phyloP scores from a whole-genome alignment of 1,140 invertebrate genomes.

The Danaus plexippus region DNA sequence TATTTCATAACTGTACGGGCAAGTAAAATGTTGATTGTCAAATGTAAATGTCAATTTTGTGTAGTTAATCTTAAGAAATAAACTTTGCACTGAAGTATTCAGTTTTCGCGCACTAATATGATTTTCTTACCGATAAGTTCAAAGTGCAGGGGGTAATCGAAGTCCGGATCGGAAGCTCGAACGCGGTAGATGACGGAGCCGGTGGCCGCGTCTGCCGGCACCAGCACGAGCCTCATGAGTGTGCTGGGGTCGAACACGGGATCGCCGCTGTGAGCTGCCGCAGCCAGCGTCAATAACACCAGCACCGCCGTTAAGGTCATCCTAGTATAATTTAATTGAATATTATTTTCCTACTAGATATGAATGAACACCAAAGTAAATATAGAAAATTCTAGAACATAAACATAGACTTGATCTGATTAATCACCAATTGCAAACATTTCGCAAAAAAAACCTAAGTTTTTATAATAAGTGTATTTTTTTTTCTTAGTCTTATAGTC shows the following conservation, averaged over 20 bases:
- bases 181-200: conserved; percentile 89
- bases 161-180: conserved; percentile 88
- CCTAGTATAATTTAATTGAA: conserved; percentile 30
- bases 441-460: too few species aligned
- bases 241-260: conserved; percentile 87
- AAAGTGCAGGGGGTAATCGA: conserved; percentile 88
- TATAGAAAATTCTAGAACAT: too few species aligned
- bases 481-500: too few species aligned
- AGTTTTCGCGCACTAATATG: too few species aligned
- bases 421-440: too few species aligned
- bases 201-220: conserved; percentile 85
- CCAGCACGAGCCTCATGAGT: conserved; percentile 83
- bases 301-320: conserved; percentile 56
- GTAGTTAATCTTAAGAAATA: too few species aligned
- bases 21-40: conserved; percentile 1
- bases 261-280: conserved; percentile 68
- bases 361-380: too few species aligned
- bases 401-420: too few species aligned
- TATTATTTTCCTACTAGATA: not conserved
- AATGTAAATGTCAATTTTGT: not conserved
- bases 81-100: too few species aligned
- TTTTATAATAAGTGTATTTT: too few species aligned
- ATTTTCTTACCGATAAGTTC: conserved; percentile 77
- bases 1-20: not conserved
- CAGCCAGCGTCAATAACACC: conserved; percentile 44